phyloP scores from a whole-genome alignment of 1,140 invertebrate species.

The Teleogryllus occipitalis region DNA sequence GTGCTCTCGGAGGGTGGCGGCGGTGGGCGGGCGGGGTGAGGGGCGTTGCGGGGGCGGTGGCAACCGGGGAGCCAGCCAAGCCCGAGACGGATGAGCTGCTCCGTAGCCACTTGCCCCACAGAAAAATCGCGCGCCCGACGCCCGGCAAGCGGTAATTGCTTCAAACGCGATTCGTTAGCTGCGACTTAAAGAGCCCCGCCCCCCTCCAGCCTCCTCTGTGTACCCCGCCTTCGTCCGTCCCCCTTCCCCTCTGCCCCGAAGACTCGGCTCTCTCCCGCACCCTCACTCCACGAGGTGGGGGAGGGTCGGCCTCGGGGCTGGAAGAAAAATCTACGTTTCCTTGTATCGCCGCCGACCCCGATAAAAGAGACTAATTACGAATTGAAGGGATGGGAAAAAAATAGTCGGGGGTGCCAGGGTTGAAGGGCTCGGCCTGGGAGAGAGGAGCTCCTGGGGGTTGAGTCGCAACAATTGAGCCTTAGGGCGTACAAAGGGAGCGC shows the following conservation, averaged over 20 bases:
- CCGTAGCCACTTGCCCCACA: background rate
- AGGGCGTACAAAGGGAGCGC: background rate
- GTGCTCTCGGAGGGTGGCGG: background rate
- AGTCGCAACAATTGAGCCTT: background rate
- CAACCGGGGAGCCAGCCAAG: too few species aligned
- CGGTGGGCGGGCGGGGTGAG: background rate
- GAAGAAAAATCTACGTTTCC: conserved; percentile 4
- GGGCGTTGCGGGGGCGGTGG: too few species aligned
- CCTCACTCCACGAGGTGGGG: background rate
- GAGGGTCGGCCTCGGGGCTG: background rate
- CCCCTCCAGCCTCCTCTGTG: too few species aligned
- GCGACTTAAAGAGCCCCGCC: background rate
- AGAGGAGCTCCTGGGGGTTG: too few species aligned
- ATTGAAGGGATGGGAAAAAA: background rate
- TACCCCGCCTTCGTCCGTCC: too few species aligned
- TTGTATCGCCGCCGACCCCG: background rate
- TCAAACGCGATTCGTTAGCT: background rate
- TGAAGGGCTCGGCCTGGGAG: background rate
- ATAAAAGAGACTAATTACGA: conserved; percentile 5
- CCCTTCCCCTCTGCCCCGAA: too few species aligned
- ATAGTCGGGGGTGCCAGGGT: background rate
- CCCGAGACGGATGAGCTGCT: background rate
- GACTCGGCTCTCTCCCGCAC: background rate
- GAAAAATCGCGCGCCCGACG: background rate
- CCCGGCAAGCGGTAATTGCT: background rate